A percentile compares a stretch with the other conserved stretches of the same genome.
Evolutionary conservation across 1,140 invertebrate species (phyloP).

Genomic region (Psilanteris sp.): DNA sequence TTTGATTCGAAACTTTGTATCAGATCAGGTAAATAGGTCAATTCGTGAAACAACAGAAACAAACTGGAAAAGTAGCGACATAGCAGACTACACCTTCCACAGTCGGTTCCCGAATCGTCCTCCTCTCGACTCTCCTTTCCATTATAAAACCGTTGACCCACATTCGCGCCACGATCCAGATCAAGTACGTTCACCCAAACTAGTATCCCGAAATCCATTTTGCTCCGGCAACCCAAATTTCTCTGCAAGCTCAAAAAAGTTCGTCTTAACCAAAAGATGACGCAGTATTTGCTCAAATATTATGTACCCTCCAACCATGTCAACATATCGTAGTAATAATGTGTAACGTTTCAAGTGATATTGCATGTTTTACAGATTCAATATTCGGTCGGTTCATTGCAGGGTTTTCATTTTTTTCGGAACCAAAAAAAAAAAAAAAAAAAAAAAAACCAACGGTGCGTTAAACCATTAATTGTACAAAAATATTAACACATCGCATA

Average conservation of each 20-base stretch:
- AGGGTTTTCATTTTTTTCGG: too few species aligned
- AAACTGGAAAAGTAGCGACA: constrained; percentile 6
- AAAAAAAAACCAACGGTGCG: too few species aligned
- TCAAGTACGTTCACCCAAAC: constrained; percentile 42
- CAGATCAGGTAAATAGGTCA: constrained; percentile 7
- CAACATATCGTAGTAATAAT: too few species aligned
- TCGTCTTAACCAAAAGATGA: not conserved
- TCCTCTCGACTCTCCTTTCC: constrained; percentile 34
- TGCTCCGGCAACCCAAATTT: constrained; percentile 27
- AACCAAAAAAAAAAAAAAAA: too few species aligned
- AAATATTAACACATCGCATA: too few species aligned
- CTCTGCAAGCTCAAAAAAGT: not conserved
- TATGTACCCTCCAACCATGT: too few species aligned
- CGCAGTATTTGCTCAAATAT: not conserved
- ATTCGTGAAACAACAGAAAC: not conserved
- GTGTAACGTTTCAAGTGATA: too few species aligned
- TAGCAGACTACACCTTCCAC: constrained; percentile 17
- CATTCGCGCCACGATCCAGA: constrained; percentile 47
- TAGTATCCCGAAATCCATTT: constrained; percentile 26
- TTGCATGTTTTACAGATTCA: too few species aligned
- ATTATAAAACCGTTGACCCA: constrained; percentile 55
- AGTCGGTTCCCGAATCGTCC: constrained; percentile 39
- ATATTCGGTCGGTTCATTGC: too few species aligned
- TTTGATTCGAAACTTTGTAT: not conserved
- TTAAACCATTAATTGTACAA: too few species aligned